These are phyloP conservation scores for Nansenia antarctica DNA, from an alignment of 2,113 vertebrate species.

Conservation along the genomic window DNA sequence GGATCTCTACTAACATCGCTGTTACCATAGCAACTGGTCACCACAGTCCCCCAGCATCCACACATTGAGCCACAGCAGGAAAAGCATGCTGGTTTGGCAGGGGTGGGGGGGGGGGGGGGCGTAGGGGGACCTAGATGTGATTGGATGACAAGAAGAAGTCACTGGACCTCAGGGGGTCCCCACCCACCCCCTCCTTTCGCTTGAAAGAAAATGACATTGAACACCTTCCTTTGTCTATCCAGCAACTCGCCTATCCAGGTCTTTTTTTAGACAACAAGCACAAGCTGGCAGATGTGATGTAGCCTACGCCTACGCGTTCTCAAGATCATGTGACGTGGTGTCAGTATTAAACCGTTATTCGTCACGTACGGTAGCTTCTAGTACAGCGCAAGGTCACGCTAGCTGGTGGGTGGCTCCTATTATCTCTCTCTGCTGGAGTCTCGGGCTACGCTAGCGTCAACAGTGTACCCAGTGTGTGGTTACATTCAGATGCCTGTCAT, in stretches of 20 bases:
- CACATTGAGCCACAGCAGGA: too few relatives aligned
- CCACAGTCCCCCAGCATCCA: constrained; percentile 12
- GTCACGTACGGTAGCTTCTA: too few relatives aligned
- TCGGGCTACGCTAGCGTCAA: too few relatives aligned
- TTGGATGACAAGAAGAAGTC: background rate
- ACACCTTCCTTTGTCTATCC: background rate
- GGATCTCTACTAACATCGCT: constrained; percentile 26
- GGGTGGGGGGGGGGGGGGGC: constrained; percentile 9
- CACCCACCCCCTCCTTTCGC: background rate
- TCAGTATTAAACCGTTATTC: background rate
- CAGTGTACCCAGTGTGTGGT: too few relatives aligned
- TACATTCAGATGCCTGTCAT: too few relatives aligned
- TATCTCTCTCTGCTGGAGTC: too few relatives aligned
- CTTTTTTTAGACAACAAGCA: too few relatives aligned
- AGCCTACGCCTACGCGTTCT: too few relatives aligned
- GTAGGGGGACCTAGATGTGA: constrained; percentile 8
- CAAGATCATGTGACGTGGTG: too few relatives aligned
- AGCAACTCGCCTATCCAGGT: background rate
- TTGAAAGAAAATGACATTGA: background rate
- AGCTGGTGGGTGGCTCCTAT: too few relatives aligned
- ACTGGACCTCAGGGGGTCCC: background rate
- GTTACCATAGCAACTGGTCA: constrained; percentile 58
- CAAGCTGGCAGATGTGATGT: too few relatives aligned
- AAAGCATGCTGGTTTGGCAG: constrained; percentile 3
- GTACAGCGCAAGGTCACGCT: too few relatives aligned